Evolutionary conservation across 2,888 invertebrate genomes (phyloP).

Genomic region (Coelinius sp.): DNA sequence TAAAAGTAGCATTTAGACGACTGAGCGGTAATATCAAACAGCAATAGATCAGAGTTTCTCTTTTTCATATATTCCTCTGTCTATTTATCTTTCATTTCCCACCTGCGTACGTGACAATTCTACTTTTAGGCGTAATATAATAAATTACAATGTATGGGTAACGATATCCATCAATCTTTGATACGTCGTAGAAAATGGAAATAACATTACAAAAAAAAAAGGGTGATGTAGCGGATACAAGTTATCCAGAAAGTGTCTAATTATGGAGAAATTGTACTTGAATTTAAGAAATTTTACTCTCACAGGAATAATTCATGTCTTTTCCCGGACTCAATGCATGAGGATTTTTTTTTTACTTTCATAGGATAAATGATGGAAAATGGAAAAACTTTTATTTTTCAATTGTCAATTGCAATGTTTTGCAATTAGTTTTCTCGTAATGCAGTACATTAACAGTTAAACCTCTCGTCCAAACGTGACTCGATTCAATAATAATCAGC

Average conservation of each 20-base stretch:
- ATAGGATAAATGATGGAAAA: no score
- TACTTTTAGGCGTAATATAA: neutral
- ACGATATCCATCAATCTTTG: neutral
- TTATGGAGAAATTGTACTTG: no score
- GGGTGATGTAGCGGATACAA: neutral
- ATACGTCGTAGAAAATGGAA: slow-evolving; percentile 3
- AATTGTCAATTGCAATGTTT: no score
- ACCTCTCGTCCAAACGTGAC: slow-evolving; percentile 20
- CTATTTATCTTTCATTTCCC: neutral
- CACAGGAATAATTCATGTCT: neutral
- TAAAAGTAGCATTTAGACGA: no score
- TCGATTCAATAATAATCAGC: slow-evolving; percentile 7
- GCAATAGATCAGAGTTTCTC: neutral
- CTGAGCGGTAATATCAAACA: neutral
- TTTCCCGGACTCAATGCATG: no score
- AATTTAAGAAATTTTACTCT: neutral
- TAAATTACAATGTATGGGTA: neutral
- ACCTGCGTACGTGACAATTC: neutral
- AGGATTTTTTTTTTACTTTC: no score
- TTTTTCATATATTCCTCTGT: neutral
- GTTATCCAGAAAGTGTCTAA: neutral
- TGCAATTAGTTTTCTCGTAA: slow-evolving; percentile 28
- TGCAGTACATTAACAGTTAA: slow-evolving; percentile 29
- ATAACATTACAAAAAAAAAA: neutral
- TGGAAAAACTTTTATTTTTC: neutral